Evolutionary conservation across 1,140 invertebrate genomes (phyloP).

Genomic region (Neotoxoptera formosana): DNA sequence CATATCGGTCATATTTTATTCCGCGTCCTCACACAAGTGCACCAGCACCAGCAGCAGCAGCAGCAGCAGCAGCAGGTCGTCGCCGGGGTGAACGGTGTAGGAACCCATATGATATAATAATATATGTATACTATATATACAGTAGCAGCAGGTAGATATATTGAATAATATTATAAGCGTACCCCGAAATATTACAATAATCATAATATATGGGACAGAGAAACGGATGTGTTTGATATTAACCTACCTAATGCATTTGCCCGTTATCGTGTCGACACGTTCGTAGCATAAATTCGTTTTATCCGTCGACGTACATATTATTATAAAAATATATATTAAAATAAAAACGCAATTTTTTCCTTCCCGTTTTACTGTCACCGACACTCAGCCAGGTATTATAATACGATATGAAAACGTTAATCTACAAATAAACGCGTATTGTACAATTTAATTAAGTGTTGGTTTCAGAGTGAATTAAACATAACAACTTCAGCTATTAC

Average conservation of each 20-base stretch:
- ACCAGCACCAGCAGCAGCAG: no score
- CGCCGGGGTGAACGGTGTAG: background rate
- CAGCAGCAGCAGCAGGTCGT: no score
- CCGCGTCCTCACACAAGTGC: no score
- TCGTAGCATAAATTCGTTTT: background rate
- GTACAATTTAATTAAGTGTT: no score
- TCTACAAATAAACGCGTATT: background rate
- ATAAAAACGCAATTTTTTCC: background rate
- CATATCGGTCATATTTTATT: no score
- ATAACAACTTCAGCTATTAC: no score
- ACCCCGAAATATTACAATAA: background rate
- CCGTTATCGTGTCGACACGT: background rate
- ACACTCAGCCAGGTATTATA: background rate
- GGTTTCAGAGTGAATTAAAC: no score
- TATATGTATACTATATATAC: no score
- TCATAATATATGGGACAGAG: background rate
- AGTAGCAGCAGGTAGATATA: no score
- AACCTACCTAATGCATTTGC: background rate
- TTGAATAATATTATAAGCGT: no score
- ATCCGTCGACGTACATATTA: background rate
- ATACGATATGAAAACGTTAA: background rate
- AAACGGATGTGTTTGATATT: slow-evolving; percentile 7
- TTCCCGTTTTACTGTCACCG: background rate
- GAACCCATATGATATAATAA: no score
- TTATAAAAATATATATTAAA: no score